A percentile compares a stretch with the other conserved stretches of the same genome.
phyloP scores from a whole-genome alignment of 64 coral and sea anemone genomes.

The Dendronephthya gigantea region DNA sequence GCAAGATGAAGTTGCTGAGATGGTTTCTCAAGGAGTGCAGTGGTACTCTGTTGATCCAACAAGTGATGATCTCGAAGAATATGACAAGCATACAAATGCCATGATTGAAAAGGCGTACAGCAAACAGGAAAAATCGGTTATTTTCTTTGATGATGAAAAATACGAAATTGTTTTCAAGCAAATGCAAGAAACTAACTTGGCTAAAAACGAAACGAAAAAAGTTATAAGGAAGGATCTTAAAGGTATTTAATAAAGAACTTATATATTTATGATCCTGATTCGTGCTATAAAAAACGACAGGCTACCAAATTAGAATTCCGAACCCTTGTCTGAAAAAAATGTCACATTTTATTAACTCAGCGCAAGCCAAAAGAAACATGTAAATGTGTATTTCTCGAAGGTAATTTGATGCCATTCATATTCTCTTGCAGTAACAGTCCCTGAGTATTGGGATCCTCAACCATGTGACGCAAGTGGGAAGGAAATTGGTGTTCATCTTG shows the following conservation, averaged over 20 bases:
- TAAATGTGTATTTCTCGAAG: too few relatives aligned
- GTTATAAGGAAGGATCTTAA: background rate
- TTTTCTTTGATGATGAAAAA: background rate
- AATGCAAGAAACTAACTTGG: background rate
- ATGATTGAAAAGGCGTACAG: background rate
- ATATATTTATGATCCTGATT: too few relatives aligned
- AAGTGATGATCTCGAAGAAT: background rate
- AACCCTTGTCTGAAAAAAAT: too few relatives aligned
- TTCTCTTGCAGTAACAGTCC: background rate
- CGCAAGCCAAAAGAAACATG: too few relatives aligned
- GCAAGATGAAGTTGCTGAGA: background rate
- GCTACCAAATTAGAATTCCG: too few relatives aligned
- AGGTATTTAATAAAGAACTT: background rate
- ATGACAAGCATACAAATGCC: background rate
- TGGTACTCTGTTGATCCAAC: background rate
- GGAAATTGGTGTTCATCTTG: constrained; percentile 42
- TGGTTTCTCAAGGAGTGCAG: background rate
- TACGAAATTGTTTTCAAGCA: background rate
- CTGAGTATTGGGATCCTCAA: constrained; percentile 44
- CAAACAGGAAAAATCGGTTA: background rate
- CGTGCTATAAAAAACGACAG: too few relatives aligned
- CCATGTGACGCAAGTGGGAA: constrained; percentile 36
- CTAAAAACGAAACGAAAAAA: background rate
- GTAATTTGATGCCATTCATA: too few relatives aligned
- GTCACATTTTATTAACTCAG: too few relatives aligned